phyloP scores from a whole-genome alignment of 2,888 invertebrate species.

The Pristionchus japonicus region DNA sequence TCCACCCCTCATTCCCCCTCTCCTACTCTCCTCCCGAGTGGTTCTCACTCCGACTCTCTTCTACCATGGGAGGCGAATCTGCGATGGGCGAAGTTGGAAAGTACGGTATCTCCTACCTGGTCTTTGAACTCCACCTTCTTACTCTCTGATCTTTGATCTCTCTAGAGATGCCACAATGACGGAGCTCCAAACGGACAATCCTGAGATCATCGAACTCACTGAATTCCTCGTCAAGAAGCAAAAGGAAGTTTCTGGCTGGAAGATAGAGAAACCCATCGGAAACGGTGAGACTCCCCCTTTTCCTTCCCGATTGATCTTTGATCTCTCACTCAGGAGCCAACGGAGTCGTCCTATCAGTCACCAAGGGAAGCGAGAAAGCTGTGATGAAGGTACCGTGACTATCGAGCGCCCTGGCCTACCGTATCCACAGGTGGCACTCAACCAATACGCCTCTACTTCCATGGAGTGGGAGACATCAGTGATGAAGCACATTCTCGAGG shows the following conservation, averaged over 20 bases:
- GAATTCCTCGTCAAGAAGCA: conserved; percentile 35
- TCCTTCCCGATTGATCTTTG: not conserved
- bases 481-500: conserved; percentile 18
- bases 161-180: not conserved
- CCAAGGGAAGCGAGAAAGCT: conserved; percentile 23
- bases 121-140: too few relatives aligned
- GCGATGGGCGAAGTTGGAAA: not conserved
- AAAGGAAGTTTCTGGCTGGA: conserved; percentile 33
- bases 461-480: conserved; percentile 36
- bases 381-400: conserved; percentile 28
- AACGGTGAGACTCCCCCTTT: not conserved
- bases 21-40: not conserved
- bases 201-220: conserved; percentile 35
- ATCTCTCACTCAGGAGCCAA: conserved; percentile 30
- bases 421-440: conserved; percentile 18
- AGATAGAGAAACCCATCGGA: conserved; percentile 35
- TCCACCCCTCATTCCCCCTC: not conserved
- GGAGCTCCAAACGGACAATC: conserved; percentile 39
- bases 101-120: not conserved
- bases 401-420: not conserved
- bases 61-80: conserved; percentile 1
- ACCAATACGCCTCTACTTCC: not conserved
- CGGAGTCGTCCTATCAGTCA: conserved; percentile 3
- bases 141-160: conserved; percentile 30
- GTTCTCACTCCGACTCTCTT: not conserved